Conservation (phyloP, 1,140 invertebrate genomes). For the Sycophila sp. region DNA sequence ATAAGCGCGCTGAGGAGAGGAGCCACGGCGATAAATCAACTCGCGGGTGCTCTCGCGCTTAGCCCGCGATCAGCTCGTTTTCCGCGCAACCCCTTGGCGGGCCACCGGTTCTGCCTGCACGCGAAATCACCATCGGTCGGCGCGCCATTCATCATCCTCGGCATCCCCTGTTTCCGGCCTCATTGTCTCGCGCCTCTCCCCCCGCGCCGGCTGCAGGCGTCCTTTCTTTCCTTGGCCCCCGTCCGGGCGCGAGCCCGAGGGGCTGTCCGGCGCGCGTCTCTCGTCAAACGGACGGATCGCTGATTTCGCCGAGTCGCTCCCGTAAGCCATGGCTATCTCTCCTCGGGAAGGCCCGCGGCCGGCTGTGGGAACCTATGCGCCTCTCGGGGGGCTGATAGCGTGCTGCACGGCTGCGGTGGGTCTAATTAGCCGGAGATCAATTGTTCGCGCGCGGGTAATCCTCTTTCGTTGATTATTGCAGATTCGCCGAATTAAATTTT, state of each 20-base stretch:
- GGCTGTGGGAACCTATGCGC: too few species aligned
- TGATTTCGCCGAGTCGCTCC: not conserved
- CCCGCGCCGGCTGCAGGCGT: not conserved
- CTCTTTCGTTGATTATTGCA: too few species aligned
- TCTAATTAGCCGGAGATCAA: too few species aligned
- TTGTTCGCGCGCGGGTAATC: too few species aligned
- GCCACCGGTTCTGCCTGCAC: conserved; percentile 52
- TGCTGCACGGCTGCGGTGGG: too few species aligned
- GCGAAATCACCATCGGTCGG: conserved; percentile 62
- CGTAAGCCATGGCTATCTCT: too few species aligned
- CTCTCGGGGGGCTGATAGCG: too few species aligned
- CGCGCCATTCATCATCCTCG: conserved; percentile 63
- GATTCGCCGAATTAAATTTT: too few species aligned
- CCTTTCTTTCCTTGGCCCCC: not conserved
- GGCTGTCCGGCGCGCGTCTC: not conserved
- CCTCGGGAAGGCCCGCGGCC: too few species aligned
- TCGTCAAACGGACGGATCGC: not conserved
- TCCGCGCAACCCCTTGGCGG: conserved; percentile 50
- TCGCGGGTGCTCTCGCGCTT: conserved; percentile 2
- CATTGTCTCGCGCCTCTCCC: conserved; percentile 40
- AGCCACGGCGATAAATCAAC: conserved; percentile 22
- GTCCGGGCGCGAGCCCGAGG: not conserved
- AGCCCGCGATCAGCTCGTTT: conserved; percentile 50
- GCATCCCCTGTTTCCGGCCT: conserved; percentile 39
- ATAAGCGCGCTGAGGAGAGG: too few species aligned